Evolutionary conservation across 1,140 invertebrate species (phyloP).

Genomic region (Panulirus ornatus): DNA sequence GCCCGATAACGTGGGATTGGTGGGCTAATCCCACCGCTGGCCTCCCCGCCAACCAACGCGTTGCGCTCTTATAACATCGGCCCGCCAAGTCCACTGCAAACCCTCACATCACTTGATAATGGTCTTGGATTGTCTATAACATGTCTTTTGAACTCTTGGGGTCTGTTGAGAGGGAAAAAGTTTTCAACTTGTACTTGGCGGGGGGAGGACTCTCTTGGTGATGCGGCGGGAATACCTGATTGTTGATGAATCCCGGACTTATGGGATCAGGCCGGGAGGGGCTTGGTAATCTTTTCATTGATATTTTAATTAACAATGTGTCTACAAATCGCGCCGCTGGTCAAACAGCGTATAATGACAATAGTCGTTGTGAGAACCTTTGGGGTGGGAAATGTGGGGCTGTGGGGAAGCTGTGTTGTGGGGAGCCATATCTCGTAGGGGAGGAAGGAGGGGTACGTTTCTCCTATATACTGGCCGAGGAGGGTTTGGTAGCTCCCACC

Average conservation of each 20-base stretch:
- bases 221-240: background rate
- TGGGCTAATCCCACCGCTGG: slow-evolving; percentile 67
- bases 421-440: background rate
- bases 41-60: slow-evolving; percentile 66
- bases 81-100: slow-evolving; percentile 18
- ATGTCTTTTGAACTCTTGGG: background rate
- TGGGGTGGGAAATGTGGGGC: slow-evolving; percentile 22
- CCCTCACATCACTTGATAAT: no score
- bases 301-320: slow-evolving; percentile 72
- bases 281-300: slow-evolving; percentile 63
- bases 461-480: background rate
- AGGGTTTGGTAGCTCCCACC: background rate
- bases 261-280: slow-evolving; percentile 13
- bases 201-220: background rate
- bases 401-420: background rate
- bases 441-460: background rate
- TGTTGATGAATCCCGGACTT: slow-evolving; percentile 30
- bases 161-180: no score
- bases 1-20: slow-evolving; percentile 70
- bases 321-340: slow-evolving; percentile 61
- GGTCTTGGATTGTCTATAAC: background rate
- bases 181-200: background rate
- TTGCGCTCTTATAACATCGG: slow-evolving; percentile 13
- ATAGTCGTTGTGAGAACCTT: slow-evolving; percentile 25
- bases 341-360: slow-evolving; percentile 62